These are phyloP conservation scores for Entomyzon cyanotis DNA, from an alignment of 2,113 vertebrate genomes.

Conservation along the genomic window DNA sequence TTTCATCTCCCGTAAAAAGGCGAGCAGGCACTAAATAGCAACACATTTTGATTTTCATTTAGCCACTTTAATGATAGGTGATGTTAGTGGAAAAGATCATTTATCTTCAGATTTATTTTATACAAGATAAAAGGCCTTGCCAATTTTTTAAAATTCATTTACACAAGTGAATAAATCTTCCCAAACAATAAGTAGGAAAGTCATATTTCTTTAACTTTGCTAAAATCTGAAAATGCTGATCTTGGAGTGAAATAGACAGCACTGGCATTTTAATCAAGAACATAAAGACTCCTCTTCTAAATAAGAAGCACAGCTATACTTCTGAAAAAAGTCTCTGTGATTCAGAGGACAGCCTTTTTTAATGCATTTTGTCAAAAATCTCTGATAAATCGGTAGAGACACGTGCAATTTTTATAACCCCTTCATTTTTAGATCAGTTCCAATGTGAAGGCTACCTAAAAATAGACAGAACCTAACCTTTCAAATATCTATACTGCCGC, in stretches of 20 bases:
- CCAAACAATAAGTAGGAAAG: slow-evolving; percentile 59
- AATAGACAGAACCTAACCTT: slow-evolving; percentile 71
- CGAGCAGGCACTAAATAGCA: slow-evolving; percentile 44
- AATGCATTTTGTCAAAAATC: slow-evolving; percentile 35
- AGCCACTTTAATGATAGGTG: slow-evolving; percentile 67
- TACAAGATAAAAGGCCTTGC: slow-evolving; percentile 31
- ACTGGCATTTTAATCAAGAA: slow-evolving; percentile 51
- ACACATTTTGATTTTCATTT: slow-evolving; percentile 70
- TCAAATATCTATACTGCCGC: slow-evolving; percentile 59
- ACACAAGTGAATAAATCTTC: slow-evolving; percentile 69
- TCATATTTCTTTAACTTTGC: slow-evolving; percentile 67
- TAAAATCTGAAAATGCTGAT: slow-evolving; percentile 67
- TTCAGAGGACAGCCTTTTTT: neutral
- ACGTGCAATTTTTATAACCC: slow-evolving; percentile 46
- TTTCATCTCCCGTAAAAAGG: slow-evolving; percentile 45
- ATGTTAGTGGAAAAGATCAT: slow-evolving; percentile 55
- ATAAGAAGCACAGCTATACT: neutral
- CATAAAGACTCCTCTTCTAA: slow-evolving; percentile 27
- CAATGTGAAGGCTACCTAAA: slow-evolving; percentile 68
- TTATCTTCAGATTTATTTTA: slow-evolving; percentile 65
- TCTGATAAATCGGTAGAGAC: slow-evolving; percentile 26
- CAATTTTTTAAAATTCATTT: slow-evolving; percentile 69
- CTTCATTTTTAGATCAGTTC: slow-evolving; percentile 63
- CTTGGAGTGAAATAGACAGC: slow-evolving; percentile 29
- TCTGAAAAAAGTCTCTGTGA: neutral